phyloP scores from a whole-genome alignment of 2,797 vertebrate species.

The Cetoscarus ocellatus region DNA sequence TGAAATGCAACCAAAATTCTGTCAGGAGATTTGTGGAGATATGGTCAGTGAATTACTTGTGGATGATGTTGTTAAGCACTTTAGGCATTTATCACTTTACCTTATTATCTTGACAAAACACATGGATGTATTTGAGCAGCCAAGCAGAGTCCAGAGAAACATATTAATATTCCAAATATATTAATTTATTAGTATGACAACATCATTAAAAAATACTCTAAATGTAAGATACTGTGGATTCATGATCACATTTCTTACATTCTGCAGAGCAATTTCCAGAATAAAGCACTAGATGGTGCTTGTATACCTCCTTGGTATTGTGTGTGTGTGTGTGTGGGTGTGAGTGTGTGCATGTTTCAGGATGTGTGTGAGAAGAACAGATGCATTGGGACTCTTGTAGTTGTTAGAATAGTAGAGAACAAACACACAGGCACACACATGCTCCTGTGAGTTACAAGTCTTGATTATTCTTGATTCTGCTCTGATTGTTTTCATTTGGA shows the following conservation, averaged over 20 bases:
- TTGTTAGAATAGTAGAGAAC: constrained; percentile 33
- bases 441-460: constrained; percentile 63
- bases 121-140: not conserved
- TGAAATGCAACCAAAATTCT: constrained; percentile 11
- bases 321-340: constrained; percentile 31
- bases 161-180: not conserved
- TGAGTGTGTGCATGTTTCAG: constrained; percentile 24
- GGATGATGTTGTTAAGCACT: not conserved
- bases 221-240: not conserved
- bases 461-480: constrained; percentile 72
- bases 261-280: constrained; percentile 84
- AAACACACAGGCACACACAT: constrained; percentile 21
- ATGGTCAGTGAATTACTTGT: not conserved
- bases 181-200: not conserved
- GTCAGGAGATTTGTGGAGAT: not conserved
- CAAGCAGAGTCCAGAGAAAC: constrained; percentile 1
- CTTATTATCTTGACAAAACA: not conserved
- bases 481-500: constrained; percentile 78
- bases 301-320: constrained; percentile 86
- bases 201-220: not conserved
- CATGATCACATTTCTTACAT: constrained; percentile 23
- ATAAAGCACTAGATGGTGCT: constrained; percentile 97
- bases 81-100: not conserved
- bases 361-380: constrained; percentile 1
- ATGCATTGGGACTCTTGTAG: constrained; percentile 18